Conservation (phyloP, 2,113 vertebrate genomes). For the Jacana jacana region DNA sequence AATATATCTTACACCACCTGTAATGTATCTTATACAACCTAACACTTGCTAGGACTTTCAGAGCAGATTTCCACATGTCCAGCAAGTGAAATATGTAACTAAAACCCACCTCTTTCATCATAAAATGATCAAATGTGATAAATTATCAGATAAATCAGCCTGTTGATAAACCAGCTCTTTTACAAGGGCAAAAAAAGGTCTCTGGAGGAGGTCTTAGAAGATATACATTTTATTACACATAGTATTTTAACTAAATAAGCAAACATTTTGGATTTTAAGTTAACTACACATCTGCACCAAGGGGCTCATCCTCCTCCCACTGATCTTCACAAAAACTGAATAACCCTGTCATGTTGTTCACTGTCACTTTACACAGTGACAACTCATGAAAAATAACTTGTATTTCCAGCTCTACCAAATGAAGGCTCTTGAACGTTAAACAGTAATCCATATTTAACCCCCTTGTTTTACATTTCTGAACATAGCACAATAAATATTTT, state of each 20-base stretch:
- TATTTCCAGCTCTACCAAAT: neutral
- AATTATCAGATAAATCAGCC: neutral
- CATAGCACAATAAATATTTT: neutral
- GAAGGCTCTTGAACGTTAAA: neutral
- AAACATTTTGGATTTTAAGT: neutral
- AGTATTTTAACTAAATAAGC: neutral
- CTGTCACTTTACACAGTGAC: neutral
- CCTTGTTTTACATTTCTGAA: neutral
- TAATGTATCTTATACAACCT: no score
- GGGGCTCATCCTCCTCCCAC: neutral
- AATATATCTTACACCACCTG: neutral
- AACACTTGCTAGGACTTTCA: neutral
- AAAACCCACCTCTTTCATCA: neutral
- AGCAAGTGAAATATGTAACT: neutral
- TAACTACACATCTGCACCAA: neutral
- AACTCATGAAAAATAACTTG: neutral
- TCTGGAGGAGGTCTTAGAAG: neutral
- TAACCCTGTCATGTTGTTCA: neutral
- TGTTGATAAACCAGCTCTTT: neutral
- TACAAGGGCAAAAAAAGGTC: neutral
- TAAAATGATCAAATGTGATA: neutral
- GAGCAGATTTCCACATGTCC: neutral
- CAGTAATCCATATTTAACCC: neutral
- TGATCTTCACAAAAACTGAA: neutral
- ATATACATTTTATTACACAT: neutral